Evolutionary conservation across 2,888 invertebrate species (phyloP).

Genomic region (Zonitis immaculata): DNA sequence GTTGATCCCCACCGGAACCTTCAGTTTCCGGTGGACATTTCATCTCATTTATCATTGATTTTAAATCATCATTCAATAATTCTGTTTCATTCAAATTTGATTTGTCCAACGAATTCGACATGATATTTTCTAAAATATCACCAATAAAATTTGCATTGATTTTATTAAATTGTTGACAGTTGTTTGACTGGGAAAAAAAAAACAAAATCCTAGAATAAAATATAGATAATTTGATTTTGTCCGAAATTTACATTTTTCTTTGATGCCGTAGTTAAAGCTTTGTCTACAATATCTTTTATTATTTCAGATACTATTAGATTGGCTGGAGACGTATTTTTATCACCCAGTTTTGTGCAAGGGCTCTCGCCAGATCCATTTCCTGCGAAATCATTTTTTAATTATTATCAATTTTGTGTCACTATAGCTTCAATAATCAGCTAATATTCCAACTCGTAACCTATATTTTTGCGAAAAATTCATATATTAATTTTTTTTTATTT

Average conservation of each 20-base stretch:
- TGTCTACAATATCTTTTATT: constrained; percentile 44
- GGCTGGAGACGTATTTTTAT: neutral
- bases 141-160: constrained; percentile 23
- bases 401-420: too few relatives aligned
- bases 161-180: constrained; percentile 8
- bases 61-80: constrained; percentile 22
- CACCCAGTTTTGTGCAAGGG: neutral
- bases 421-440: too few relatives aligned
- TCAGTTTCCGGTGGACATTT: constrained; percentile 17
- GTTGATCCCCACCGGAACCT: constrained; percentile 30
- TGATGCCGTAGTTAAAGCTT: constrained; percentile 39
- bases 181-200: constrained; percentile 1
- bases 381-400: too few relatives aligned
- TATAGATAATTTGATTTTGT: neutral
- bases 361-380: neutral
- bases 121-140: constrained; percentile 28
- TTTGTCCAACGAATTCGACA: constrained; percentile 9
- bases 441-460: too few relatives aligned
- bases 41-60: constrained; percentile 25
- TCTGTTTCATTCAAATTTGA: constrained; percentile 18
- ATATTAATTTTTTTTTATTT: too few relatives aligned
- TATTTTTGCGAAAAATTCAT: too few relatives aligned
- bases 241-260: constrained; percentile 7
- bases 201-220: neutral
- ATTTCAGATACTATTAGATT: constrained; percentile 37